Percentiles rank a stretch among this genome's conserved stretches.
Evolutionary conservation across 2,888 invertebrate genomes (phyloP).

Genomic region (Cloeon dipterum): DNA sequence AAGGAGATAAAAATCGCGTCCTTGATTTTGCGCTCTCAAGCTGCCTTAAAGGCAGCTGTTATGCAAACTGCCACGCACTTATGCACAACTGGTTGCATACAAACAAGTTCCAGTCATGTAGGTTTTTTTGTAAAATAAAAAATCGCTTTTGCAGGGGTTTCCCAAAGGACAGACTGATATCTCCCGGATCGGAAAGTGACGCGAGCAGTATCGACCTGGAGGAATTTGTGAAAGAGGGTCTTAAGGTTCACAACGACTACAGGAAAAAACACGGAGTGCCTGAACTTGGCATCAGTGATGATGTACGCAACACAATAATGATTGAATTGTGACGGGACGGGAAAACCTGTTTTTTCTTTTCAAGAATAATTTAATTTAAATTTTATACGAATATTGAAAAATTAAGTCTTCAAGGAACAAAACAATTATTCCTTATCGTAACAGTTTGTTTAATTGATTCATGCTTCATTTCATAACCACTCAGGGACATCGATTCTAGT

Average conservation of each 20-base stretch:
- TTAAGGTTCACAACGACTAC: constrained; percentile 34
- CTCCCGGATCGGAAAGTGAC: constrained; percentile 2
- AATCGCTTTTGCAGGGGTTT: background rate
- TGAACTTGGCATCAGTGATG: constrained; percentile 24
- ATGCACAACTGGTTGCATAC: too few relatives aligned
- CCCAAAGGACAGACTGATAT: background rate
- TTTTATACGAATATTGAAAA: background rate
- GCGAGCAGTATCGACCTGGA: constrained; percentile 8
- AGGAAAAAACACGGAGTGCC: constrained; percentile 30
- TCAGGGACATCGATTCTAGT: too few relatives aligned
- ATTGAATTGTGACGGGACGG: background rate
- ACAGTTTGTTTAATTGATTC: too few relatives aligned
- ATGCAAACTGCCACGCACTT: too few relatives aligned
- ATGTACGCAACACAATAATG: constrained; percentile 16
- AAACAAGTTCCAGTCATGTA: background rate
- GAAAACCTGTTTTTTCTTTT: background rate
- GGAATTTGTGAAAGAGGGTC: constrained; percentile 23
- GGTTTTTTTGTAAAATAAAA: too few relatives aligned
- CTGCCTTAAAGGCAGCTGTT: background rate
- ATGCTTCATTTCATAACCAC: too few relatives aligned
- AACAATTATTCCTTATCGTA: too few relatives aligned
- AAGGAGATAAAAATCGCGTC: constrained; percentile 4
- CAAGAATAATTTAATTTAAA: background rate
- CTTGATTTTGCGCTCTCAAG: background rate
- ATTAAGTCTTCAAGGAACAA: background rate